Percentiles rank a stretch among this genome's conserved stretches.
These are phyloP conservation scores for Monopterus albus DNA, from an alignment of 2,113 vertebrate species.

Conservation along the genomic window DNA sequence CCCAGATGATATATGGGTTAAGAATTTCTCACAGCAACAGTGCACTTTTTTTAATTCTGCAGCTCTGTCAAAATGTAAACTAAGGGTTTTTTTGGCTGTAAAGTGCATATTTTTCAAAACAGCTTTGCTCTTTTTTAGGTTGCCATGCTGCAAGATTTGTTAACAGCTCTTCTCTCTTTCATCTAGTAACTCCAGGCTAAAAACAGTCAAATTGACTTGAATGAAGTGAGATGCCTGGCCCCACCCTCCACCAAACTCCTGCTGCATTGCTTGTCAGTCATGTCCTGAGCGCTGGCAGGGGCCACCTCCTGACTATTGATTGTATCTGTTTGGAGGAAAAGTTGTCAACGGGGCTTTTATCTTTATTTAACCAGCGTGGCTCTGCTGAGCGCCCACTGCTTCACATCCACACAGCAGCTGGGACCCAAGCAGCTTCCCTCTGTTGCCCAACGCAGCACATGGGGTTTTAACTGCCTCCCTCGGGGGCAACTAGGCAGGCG, in stretches of 20 bases:
- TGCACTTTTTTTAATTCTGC: not conserved
- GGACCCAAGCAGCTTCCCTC: constrained; percentile 27
- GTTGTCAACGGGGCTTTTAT: constrained; percentile 60
- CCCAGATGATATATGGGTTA: constrained; percentile 37
- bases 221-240: constrained; percentile 40
- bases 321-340: constrained; percentile 55
- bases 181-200: constrained; percentile 27
- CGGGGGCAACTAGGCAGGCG: constrained; percentile 34
- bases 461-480: constrained; percentile 56
- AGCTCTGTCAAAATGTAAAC: not conserved
- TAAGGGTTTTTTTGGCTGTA: not conserved
- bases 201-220: constrained; percentile 13
- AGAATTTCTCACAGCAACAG: constrained; percentile 2
- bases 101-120: not conserved
- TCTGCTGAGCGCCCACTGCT: constrained; percentile 19
- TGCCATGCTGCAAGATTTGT: constrained; percentile 20
- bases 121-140: constrained; percentile 1
- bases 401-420: constrained; percentile 54
- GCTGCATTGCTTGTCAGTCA: constrained; percentile 69
- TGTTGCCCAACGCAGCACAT: constrained; percentile 31
- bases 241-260: constrained; percentile 43
- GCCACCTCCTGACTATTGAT: constrained; percentile 62
- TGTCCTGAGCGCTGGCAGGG: constrained; percentile 18
- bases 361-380: constrained; percentile 63
- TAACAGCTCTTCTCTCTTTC: not conserved